Evolutionary conservation across 2,113 vertebrate genomes (phyloP), one percentile per base, ranked within the genome.

Genomic region (Calyptomena viridis): DNA sequence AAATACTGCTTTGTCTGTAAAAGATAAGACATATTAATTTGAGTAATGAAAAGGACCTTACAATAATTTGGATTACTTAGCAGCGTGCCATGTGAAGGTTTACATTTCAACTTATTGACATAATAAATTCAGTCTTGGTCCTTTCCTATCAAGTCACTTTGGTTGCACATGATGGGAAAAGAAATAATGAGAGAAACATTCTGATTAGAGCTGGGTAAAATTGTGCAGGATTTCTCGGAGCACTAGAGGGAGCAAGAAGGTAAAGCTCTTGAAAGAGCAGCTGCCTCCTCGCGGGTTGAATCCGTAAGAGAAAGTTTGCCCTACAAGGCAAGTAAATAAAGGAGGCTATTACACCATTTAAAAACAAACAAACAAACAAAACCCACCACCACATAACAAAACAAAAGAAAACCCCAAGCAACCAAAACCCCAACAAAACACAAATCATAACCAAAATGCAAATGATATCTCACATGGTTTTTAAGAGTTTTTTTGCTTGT

Each of bases 161-260:
- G 9, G 4, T 6, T 91, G 22, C 49, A 25, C 0, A 0, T 5
- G 10, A 64, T 46, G 9, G 49, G 23, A 87, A 87, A 75, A 35
- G 31, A 94, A 94, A 79, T 63, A 63, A 56, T 5, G 42, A 74
- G 17, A 42, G 53, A 75, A 87, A 46, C 28, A 31, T 11, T 35
- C 46, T 35, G 2, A 1, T 50, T 49, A 66, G 27, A 12, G 17
- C 15, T 14, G 12, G 15, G 31, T 40, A 71, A 87, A 91, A 66
- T 21, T 72, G 40, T 58, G 7, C 39, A 17, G 25, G 40, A 18
- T 49, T 49, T 69, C 19, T 69, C 7, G 0, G 50, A 69, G 39
- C 91, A 73, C 90, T 90, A 95, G 96, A 84, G 95, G 91, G 95
- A 87, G 95, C 72, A 90, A 94, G 91, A 86, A 87, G 72, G 87